These are phyloP conservation scores for Ifrita kowaldi DNA, from an alignment of 2,113 vertebrate genomes.

Conservation along the genomic window DNA sequence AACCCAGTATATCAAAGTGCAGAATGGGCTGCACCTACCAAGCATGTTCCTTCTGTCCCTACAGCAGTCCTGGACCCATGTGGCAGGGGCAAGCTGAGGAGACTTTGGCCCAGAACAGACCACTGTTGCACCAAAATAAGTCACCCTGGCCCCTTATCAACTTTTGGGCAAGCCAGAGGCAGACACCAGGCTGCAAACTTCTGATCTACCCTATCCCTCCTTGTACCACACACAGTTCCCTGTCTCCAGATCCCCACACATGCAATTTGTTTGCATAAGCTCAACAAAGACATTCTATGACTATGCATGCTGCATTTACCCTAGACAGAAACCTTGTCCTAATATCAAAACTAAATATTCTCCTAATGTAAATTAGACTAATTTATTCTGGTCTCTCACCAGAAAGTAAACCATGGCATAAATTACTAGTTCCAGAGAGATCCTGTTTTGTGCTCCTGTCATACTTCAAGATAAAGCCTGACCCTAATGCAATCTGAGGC, in stretches of 20 bases:
- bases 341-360: not conserved
- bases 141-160: not conserved
- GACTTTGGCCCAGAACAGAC: not conserved
- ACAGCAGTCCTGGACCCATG: not conserved
- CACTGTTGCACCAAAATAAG: not conserved
- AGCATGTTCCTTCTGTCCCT: not conserved
- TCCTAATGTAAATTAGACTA: not conserved
- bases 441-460: not conserved
- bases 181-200: not conserved
- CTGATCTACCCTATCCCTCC: not conserved
- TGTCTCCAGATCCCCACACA: not conserved
- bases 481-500: not conserved
- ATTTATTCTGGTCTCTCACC: not conserved
- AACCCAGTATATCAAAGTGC: rapidly evolving
- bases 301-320: not conserved
- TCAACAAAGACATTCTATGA: not conserved
- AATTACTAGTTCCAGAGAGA: not conserved
- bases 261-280: not conserved
- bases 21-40: not conserved
- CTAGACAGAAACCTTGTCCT: not conserved
- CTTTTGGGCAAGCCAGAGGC: not conserved
- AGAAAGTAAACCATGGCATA: not conserved
- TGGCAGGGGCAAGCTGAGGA: not conserved
- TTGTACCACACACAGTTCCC: rapidly evolving
- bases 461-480: not conserved